Evolutionary conservation across 2,888 invertebrate genomes (phyloP), one percentile per base, ranked within the genome.

Genomic region (Globia sparganii): DNA sequence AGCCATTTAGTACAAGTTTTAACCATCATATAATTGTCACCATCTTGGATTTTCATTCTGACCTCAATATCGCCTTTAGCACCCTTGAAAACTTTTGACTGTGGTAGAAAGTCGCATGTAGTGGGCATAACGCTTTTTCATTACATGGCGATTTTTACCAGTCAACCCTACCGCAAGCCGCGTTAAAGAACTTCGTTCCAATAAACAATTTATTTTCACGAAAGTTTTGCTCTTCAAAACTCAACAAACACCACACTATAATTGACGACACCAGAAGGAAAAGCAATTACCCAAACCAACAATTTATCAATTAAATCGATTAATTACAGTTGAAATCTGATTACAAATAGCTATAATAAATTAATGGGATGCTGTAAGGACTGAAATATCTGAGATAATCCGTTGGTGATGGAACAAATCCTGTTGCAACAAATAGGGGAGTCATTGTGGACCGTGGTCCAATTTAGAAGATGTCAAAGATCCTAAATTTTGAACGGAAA

Each of bases 311-410:
- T 68, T 83, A 81, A 78, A 86, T 86, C 76, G 83, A 82, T 78
- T 84, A 73, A 80, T 85, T 74, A 77, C n/a, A 18, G 49, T 77
- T 73, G 66, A 80, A 66, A 78, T 83, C 58, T 83, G 75, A 85
- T 82, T 80, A 87, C 78, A 79, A 86, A 87, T 86, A 56, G 49
- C 69, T 53, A 76, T 78, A 81, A 86, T 86, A 83, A 86, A 86
- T 86, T 85, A 72, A 77, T 83, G 72, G 77, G 56, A 75, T 64
- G 70, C 59, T 85, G 73, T 80, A 43, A 85, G 80, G 80, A 78
- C 66, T 85, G 76, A 83, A 87, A 86, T 86, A 87, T 83, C 69
- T 77, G 43, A 71, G 72, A 75, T 79, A 75, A 77, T 83, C 76
- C 75, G 25, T 18, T 37, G 75, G 56, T 75, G 71, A 78, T 66